phyloP scores from a whole-genome alignment of 2,113 vertebrate species.

The Octodon degus region DNA sequence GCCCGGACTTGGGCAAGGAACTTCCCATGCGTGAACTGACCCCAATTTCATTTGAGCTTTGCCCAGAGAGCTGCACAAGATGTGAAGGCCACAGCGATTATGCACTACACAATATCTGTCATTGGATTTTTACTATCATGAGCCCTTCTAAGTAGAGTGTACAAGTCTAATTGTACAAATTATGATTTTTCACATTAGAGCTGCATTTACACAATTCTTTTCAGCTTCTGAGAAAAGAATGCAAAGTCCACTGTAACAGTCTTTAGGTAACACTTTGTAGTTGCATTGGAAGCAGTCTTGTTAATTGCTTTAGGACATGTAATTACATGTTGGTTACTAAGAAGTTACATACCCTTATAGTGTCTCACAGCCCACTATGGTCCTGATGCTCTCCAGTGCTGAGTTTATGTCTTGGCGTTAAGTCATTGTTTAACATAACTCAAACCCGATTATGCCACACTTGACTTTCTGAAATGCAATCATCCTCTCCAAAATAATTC shows the following conservation, averaged over 20 bases:
- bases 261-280: not conserved
- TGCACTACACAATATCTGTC: not conserved
- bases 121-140: not conserved
- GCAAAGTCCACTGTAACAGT: not conserved
- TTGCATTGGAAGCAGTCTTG: not conserved
- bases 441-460: constrained; percentile 71
- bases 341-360: not conserved
- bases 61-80: not conserved
- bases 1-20: not conserved
- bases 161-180: not conserved
- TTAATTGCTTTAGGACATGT: not conserved
- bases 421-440: constrained; percentile 75
- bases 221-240: not conserved
- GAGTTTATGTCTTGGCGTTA: constrained; percentile 35
- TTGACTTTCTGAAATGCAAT: constrained; percentile 78
- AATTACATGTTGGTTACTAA: not conserved
- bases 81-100: not conserved
- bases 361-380: not conserved
- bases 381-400: not conserved
- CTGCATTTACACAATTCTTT: not conserved
- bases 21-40: not conserved
- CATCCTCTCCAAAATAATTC: constrained; percentile 76
- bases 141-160: not conserved
- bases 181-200: not conserved
- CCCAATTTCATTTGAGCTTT: not conserved